Evolutionary conservation across 1,140 invertebrate species (phyloP).

Genomic region (Pogonognathellus flavescens): DNA sequence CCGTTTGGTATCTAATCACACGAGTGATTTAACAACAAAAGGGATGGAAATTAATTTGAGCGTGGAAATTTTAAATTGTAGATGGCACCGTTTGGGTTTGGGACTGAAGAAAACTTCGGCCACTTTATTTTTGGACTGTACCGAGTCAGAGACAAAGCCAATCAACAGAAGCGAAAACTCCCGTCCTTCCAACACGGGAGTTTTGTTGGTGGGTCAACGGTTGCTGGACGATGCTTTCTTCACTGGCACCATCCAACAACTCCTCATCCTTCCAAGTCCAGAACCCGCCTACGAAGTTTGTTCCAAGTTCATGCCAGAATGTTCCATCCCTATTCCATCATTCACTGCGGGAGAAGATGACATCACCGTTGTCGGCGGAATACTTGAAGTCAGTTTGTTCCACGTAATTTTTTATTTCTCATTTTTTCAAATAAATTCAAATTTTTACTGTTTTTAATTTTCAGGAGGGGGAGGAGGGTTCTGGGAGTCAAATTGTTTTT

Average conservation of each 20-base stretch:
- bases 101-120: slow-evolving; percentile 84
- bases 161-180: slow-evolving; percentile 73
- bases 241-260: slow-evolving; percentile 81
- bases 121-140: slow-evolving; percentile 81
- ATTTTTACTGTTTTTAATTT: not conserved
- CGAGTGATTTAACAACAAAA: not conserved
- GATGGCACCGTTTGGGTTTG: slow-evolving; percentile 84
- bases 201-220: slow-evolving; percentile 81
- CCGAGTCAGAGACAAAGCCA: slow-evolving; percentile 73
- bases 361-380: not conserved
- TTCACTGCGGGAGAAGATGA: slow-evolving; percentile 1
- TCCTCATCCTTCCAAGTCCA: slow-evolving; percentile 80
- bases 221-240: slow-evolving; percentile 78
- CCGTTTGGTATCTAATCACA: not conserved
- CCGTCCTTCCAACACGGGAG: slow-evolving; percentile 76
- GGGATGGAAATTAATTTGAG: no score
- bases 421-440: not conserved
- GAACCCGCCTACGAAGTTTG: slow-evolving; percentile 87
- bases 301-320: slow-evolving; percentile 77
- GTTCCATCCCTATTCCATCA: slow-evolving; percentile 67
- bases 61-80: slow-evolving; percentile 70
- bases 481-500: slow-evolving; percentile 61
- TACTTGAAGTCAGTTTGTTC: not conserved
- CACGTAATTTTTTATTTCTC: not conserved
- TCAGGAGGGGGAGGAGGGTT: slow-evolving; percentile 66